Base-by-base conservation (phyloP, 2,113 vertebrate genomes). In the Hippoglossus stenolepis region DNA sequence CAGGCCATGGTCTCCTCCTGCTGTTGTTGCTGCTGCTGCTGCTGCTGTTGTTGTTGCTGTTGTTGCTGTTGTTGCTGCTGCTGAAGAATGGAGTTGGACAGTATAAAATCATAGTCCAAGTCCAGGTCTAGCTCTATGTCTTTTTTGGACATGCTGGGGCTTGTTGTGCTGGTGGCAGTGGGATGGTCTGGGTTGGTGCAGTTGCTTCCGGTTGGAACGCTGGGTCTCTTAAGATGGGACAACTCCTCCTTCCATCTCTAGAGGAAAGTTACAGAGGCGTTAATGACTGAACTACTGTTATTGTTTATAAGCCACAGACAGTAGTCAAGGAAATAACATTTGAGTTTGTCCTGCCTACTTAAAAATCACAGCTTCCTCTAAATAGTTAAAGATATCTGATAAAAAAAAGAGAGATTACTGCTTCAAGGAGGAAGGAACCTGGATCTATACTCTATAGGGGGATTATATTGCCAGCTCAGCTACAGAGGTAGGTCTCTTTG, bases 191-290 rank as follows among this genome's bases (percentile, higher is more conserved):
- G 89, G 75, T 91, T 87, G 75, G 93, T 31, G 89, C 86, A 90
- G 87, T 93, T 94, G 78, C 93, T 95, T 82, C 93, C 90, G 49
- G 92, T 88, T 77, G 95, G 93, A 67, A 92, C 91, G 12, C 94
- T 90, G 80, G 94, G 86, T 85, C 94, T 95, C 93, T 96, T 97
- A 94, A 96, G 93, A 82, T 93, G 95, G 83, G 94, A 95, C 91
- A 97, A 91, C 87, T 98, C 97, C 90, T 97, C 96, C 88, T 95
- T 96, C 97, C 97, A 98, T 93, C 95, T 95, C 97, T 98, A 93
- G 64, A 71, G 73, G 71, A 83, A 81, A 92, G 87, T 85, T 80
- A 86, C 47, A 87, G 49, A 77, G 6, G 64, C 24, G 77, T 87
- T 80, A 80, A 43, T 70, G 65, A 66, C 24, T 35, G 60, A 13